Percentiles rank a stretch among this genome's conserved stretches.
These are phyloP conservation scores for Otis tarda DNA, from an alignment of 2,113 vertebrate genomes.

Conservation along the genomic window DNA sequence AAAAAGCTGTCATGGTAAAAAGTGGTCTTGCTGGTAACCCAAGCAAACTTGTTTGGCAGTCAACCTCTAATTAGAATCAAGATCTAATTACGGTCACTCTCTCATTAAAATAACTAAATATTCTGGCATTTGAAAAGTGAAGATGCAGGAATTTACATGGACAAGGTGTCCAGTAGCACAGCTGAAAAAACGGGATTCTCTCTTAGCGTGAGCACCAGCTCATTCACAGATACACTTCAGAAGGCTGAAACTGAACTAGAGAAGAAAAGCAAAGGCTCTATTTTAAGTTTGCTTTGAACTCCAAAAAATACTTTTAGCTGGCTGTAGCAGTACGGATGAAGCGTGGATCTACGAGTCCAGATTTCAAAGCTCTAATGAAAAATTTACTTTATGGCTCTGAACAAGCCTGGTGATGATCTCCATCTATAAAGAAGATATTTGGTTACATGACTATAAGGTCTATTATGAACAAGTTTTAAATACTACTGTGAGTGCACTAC, in stretches of 20 bases:
- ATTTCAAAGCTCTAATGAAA: not conserved
- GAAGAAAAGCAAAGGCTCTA: not conserved
- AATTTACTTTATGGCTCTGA: not conserved
- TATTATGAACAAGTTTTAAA: not conserved
- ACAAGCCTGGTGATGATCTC: not conserved
- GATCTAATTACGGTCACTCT: not conserved
- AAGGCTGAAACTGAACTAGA: not conserved
- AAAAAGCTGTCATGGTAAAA: not conserved
- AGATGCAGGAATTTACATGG: not conserved
- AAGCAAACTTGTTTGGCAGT: not conserved
- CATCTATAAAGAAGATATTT: not conserved
- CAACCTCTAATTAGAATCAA: not conserved
- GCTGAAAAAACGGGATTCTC: not conserved
- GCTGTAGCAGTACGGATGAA: not conserved
- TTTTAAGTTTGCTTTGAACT: not conserved
- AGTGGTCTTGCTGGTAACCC: not conserved
- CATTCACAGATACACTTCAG: not conserved
- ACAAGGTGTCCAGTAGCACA: not conserved
- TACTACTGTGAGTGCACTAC: not conserved
- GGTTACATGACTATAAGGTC: not conserved
- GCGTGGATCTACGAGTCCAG: not conserved
- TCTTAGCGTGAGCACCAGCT: not conserved
- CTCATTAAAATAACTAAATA: conserved; percentile 3
- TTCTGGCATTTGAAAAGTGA: not conserved
- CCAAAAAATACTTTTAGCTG: not conserved